Base-by-base conservation (phyloP, 1,140 invertebrate species). In the Eufriesea mexicana region DNA sequence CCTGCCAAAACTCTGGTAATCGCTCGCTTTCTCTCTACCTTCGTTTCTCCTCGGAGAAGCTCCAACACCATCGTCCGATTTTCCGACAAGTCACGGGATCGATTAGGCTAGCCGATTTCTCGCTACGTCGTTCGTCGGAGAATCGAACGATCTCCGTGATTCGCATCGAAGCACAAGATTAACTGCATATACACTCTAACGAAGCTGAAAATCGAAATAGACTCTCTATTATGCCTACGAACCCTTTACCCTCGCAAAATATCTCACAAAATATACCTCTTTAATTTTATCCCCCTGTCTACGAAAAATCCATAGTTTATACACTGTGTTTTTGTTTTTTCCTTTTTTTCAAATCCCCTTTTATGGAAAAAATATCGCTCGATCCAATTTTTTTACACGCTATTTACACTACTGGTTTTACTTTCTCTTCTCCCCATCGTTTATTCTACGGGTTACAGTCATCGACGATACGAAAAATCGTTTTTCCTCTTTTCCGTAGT, bases 181-280 rank as follows among this genome's bases (percentile, higher is more conserved):
- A 76, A 55, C 28, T 47, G 18, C 25, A 18, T 54, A 35, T 49
- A 57, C 9, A 20, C 20, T 45, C 72, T 76, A 82, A 28, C 28
- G 35, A 42, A 81, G 62, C 73, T 67, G 62, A 49, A n/a, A 80
- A 80, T 80, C 49, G 71, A 81, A 70, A 47, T 64, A 7, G 70
- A 73, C 20, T 54, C 47, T 14, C 42, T 82, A 82, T 57, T 25
- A 35, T 35, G 42, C 25, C 79, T 76, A 81, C n/a, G 25, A 57
- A 28, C 25, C 25, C 59, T n/a, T 28, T 18, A 45, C n/a, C 62
- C 28, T 59, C 18, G 25, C 72, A 82, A 82, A 82, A 82, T 82
- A 68, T 49, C 16, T 82, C 79, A 87, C 68, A 87, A 87, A 87
- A 87, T 87, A 87, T 82, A 84, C 81, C 47, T 86, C 74, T 61